Percentiles rank a stretch among this genome's conserved stretches.
Evolutionary conservation across 2,888 invertebrate species (phyloP).

Genomic region (Dascillus cervinus): DNA sequence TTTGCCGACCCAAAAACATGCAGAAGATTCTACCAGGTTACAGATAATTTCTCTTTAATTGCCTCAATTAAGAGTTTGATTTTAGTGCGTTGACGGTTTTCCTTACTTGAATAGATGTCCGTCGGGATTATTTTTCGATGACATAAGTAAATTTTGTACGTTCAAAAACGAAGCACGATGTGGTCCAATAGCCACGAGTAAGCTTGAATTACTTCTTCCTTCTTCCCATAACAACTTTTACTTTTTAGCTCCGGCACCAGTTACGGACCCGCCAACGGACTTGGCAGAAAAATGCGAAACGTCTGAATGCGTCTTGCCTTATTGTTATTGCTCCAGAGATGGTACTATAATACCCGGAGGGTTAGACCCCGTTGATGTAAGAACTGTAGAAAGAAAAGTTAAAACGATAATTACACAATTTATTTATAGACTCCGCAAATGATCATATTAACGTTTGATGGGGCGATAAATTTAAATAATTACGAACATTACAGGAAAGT

Average conservation of each 20-base stretch:
- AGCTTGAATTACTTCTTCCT: constrained; percentile 38
- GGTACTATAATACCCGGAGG: constrained; percentile 83
- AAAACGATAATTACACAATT: neutral
- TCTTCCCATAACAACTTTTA: neutral
- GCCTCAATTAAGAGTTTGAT: constrained; percentile 12
- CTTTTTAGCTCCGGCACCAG: constrained; percentile 64
- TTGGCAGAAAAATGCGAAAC: constrained; percentile 73
- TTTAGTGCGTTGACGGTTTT: constrained; percentile 81
- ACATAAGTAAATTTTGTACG: constrained; percentile 82
- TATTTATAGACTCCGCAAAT: constrained; percentile 81
- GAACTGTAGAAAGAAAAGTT: constrained; percentile 17
- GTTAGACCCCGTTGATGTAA: constrained; percentile 73
- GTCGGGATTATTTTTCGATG: constrained; percentile 84
- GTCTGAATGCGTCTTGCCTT: constrained; percentile 69
- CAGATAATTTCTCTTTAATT: too few species aligned
- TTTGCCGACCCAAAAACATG: constrained; percentile 85
- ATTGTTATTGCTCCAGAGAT: constrained; percentile 88
- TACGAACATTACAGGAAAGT: constrained; percentile 82
- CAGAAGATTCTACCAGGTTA: constrained; percentile 82
- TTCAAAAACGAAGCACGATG: constrained; percentile 85
- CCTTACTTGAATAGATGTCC: constrained; percentile 86
- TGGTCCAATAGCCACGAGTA: constrained; percentile 83
- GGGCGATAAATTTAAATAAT: constrained; percentile 87
- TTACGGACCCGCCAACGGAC: constrained; percentile 74
- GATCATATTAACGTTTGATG: constrained; percentile 87